phyloP scores from a whole-genome alignment of 2,113 vertebrate genomes.

The Microtus ochrogaster region DNA sequence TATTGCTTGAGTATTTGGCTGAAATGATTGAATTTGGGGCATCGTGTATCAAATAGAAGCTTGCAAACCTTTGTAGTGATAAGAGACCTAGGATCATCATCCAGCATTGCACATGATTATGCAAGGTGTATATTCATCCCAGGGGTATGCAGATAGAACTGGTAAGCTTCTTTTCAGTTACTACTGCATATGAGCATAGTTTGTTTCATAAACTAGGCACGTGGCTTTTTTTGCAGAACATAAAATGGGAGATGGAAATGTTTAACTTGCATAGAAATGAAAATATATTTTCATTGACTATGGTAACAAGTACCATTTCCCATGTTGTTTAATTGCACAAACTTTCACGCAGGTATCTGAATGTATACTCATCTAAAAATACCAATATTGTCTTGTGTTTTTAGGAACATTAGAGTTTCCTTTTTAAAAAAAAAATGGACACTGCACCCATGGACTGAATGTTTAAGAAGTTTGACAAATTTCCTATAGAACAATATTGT shows the following conservation, averaged over 20 bases:
- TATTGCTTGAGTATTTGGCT: constrained; percentile 68
- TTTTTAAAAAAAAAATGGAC: constrained; percentile 84
- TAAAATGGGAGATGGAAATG: constrained; percentile 77
- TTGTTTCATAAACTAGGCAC: constrained; percentile 77
- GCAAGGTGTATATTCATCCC: constrained; percentile 81
- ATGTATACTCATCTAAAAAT: constrained; percentile 83
- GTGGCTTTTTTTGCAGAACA: constrained; percentile 80
- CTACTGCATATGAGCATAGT: constrained; percentile 70
- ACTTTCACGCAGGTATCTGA: constrained; percentile 85
- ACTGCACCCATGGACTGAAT: constrained; percentile 81
- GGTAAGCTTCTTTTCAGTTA: constrained; percentile 71
- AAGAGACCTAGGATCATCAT: constrained; percentile 83
- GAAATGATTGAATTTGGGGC: constrained; percentile 65
- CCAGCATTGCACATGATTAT: constrained; percentile 79
- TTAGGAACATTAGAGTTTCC: constrained; percentile 85
- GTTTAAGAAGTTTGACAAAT: constrained; percentile 79
- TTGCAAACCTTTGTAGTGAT: constrained; percentile 84
- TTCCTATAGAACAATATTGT: constrained; percentile 79
- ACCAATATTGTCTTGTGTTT: constrained; percentile 84
- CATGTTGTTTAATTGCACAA: constrained; percentile 86
- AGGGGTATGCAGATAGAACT: constrained; percentile 71
- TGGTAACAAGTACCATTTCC: constrained; percentile 81
- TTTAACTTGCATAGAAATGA: constrained; percentile 82
- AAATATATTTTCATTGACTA: constrained; percentile 84
- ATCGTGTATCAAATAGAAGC: constrained; percentile 81